Evolutionary conservation across 2,797 vertebrate species (phyloP).

Genomic region (Cynodonichthys magdalenae): DNA sequence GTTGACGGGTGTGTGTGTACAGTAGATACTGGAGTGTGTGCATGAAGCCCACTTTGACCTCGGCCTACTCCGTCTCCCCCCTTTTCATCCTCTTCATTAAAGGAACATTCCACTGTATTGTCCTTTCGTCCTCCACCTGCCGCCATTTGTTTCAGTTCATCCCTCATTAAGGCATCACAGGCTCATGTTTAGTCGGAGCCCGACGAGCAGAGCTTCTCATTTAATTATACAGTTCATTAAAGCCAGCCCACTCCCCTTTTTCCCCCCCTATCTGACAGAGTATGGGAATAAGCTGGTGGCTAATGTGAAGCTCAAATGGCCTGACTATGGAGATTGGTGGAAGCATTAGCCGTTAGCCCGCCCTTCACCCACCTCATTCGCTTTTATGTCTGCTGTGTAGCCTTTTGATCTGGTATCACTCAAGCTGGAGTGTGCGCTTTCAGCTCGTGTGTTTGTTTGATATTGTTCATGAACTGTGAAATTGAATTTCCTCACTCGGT

Average conservation of each 20-base stretch:
- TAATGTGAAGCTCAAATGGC: conserved; percentile 67
- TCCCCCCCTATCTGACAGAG: conserved; percentile 16
- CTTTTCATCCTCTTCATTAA: conserved; percentile 70
- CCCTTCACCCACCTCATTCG: conserved; percentile 68
- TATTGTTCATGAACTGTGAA: conserved; percentile 78
- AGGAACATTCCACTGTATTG: conserved; percentile 62
- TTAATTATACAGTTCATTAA: conserved; percentile 78
- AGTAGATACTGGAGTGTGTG: conserved; percentile 3
- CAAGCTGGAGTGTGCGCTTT: conserved; percentile 54
- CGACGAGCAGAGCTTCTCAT: conserved; percentile 60
- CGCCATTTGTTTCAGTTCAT: conserved; percentile 67
- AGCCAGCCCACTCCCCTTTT: neutral
- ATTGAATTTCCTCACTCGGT: conserved; percentile 75
- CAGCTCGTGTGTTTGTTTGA: conserved; percentile 71
- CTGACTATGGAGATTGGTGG: conserved; percentile 69
- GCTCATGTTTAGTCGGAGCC: conserved; percentile 31
- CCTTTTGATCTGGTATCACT: conserved; percentile 62
- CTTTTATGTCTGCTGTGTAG: conserved; percentile 51
- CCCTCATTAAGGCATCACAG: conserved; percentile 51
- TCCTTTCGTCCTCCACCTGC: conserved; percentile 71
- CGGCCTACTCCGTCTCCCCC: neutral
- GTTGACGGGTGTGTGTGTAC: neutral
- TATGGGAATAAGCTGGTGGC: conserved; percentile 52
- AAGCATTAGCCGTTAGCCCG: conserved; percentile 62
- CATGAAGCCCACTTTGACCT: conserved; percentile 24